phyloP scores from a whole-genome alignment of 1,140 invertebrate species.

The Drosophila kohkoa region DNA sequence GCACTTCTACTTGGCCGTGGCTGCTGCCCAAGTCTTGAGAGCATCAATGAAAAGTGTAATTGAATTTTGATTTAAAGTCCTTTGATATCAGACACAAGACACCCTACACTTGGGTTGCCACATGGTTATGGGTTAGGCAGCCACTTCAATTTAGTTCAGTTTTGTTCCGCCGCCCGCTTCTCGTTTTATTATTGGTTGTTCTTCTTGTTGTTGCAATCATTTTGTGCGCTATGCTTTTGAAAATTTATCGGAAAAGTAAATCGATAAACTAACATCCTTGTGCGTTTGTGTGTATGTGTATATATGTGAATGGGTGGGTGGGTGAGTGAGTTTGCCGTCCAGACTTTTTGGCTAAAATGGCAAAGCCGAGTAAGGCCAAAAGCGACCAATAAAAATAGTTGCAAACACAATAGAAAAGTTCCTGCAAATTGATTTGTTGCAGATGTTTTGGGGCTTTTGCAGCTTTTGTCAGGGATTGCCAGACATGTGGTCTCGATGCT shows the following conservation, averaged over 20 bases:
- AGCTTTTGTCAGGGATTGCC: slow-evolving; percentile 55
- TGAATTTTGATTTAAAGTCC: slow-evolving; percentile 80
- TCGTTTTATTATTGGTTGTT: background rate
- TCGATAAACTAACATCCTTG: slow-evolving; percentile 56
- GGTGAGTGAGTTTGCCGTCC: background rate
- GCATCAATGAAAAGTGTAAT: slow-evolving; percentile 69
- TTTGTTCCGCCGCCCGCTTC: slow-evolving; percentile 1
- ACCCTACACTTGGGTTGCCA: slow-evolving; percentile 33
- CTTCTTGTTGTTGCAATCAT: slow-evolving; percentile 12
- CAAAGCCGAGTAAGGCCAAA: slow-evolving; percentile 34
- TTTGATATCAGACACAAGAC: slow-evolving; percentile 70
- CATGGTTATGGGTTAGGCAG: slow-evolving; percentile 30
- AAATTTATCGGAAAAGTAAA: slow-evolving; percentile 63
- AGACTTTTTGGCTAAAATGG: slow-evolving; percentile 27
- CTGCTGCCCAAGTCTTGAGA: slow-evolving; percentile 55
- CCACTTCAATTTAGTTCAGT: slow-evolving; percentile 37
- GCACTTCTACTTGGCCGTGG: slow-evolving; percentile 14
- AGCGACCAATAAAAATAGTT: slow-evolving; percentile 69
- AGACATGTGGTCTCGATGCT: slow-evolving; percentile 46
- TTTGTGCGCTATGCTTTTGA: slow-evolving; percentile 38
- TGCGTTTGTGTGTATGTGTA: slow-evolving; percentile 1
- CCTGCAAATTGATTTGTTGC: slow-evolving; percentile 76
- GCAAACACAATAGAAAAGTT: slow-evolving; percentile 70
- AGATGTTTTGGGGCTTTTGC: slow-evolving; percentile 66
- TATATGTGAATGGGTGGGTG: background rate